A percentile compares a stretch with the other conserved stretches of the same genome.
Evolutionary conservation across 1,140 invertebrate species (phyloP).

Genomic region (Pollicipes pollicipes): DNA sequence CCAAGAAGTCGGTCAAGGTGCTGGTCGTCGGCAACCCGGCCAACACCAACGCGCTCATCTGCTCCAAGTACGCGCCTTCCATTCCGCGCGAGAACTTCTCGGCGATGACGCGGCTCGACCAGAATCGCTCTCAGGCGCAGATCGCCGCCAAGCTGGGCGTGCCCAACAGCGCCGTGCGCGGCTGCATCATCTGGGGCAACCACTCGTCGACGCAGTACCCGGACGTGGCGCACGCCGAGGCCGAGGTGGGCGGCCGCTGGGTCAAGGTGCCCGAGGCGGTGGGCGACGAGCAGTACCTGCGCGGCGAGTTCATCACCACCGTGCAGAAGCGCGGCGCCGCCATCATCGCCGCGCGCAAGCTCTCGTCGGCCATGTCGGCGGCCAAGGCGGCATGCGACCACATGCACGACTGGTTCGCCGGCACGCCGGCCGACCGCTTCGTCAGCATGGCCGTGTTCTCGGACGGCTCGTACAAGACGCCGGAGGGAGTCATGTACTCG

Average conservation of each 20-base stretch:
- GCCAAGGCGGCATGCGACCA: slow-evolving; percentile 97
- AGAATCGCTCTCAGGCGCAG: slow-evolving; percentile 62
- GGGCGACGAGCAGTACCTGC: slow-evolving; percentile 64
- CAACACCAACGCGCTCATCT: slow-evolving; percentile 96
- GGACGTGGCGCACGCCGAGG: slow-evolving; percentile 72
- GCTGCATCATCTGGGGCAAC: slow-evolving; percentile 98
- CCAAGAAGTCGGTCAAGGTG: slow-evolving; percentile 88
- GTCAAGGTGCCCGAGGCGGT: slow-evolving; percentile 39
- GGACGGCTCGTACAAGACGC: slow-evolving; percentile 77
- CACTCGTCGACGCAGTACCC: slow-evolving; percentile 98
- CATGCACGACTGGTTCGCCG: slow-evolving; percentile 87
- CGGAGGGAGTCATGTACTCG: slow-evolving; percentile 81
- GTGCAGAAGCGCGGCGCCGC: slow-evolving; percentile 95
- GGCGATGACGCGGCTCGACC: slow-evolving; percentile 94
- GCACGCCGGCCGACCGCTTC: slow-evolving; percentile 53
- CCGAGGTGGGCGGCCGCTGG: slow-evolving; percentile 36
- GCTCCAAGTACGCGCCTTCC: slow-evolving; percentile 88
- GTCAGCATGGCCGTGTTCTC: slow-evolving; percentile 99
- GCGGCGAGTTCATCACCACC: slow-evolving; percentile 61
- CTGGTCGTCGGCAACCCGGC: slow-evolving; percentile 98
- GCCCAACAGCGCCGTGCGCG: slow-evolving; percentile 54
- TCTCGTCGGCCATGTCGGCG: slow-evolving; percentile 95
- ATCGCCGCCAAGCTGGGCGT: slow-evolving; percentile 29
- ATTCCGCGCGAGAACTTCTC: slow-evolving; percentile 95
- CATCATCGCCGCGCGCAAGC: slow-evolving; percentile 90